A percentile compares a stretch with the other conserved stretches of the same genome.
phyloP scores from a whole-genome alignment of 2,113 vertebrate species.

The Marmota flaviventris region DNA sequence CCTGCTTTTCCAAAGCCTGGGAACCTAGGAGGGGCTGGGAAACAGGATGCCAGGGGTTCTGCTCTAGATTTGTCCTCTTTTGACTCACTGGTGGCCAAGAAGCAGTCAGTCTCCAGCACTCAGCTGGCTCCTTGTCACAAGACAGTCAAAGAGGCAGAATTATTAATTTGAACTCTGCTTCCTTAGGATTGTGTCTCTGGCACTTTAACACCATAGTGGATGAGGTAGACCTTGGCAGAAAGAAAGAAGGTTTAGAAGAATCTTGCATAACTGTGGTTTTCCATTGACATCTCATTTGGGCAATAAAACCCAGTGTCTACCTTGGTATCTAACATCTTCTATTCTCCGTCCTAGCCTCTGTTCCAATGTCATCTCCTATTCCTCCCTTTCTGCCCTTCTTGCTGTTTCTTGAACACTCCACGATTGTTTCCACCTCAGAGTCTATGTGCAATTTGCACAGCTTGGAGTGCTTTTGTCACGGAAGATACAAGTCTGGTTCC shows the following conservation, averaged over 20 bases:
- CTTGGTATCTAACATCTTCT: neutral
- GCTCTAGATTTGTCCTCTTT: neutral
- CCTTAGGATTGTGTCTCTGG: neutral
- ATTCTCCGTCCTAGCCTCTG: neutral
- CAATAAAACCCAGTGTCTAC: neutral
- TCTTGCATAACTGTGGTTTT: neutral
- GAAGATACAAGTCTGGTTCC: neutral
- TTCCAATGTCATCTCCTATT: neutral
- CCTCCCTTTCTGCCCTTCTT: neutral
- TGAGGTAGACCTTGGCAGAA: neutral
- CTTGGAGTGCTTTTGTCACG: neutral
- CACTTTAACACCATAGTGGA: neutral
- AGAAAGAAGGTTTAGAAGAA: neutral
- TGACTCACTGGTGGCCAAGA: slow-evolving; percentile 57
- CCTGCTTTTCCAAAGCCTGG: slow-evolving; percentile 13
- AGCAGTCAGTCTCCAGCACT: slow-evolving; percentile 23
- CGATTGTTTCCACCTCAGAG: neutral
- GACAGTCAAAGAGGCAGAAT: neutral
- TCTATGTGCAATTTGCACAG: neutral
- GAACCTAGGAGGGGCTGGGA: neutral
- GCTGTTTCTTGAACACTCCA: neutral
- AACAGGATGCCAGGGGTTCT: slow-evolving; percentile 59
- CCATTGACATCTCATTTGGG: neutral
- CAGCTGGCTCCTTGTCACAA: slow-evolving; percentile 5
- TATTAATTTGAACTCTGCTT: slow-evolving; percentile 1